phyloP scores from a whole-genome alignment of 2,888 invertebrate genomes.

The Agrochola macilenta region DNA sequence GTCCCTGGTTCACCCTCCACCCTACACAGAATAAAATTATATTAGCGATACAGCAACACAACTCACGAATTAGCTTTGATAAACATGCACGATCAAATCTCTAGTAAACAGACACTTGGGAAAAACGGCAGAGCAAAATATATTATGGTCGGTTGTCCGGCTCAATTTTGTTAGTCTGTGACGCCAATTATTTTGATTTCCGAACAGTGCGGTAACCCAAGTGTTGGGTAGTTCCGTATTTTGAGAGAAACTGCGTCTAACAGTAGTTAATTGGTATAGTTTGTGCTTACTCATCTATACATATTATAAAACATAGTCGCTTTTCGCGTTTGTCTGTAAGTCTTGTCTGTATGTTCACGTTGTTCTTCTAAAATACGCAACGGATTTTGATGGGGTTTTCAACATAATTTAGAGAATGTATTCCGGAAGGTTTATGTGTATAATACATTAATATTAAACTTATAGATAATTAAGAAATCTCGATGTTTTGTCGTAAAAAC shows the following conservation, averaged over 20 bases:
- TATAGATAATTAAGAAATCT: too few species aligned
- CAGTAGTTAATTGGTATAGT: background rate
- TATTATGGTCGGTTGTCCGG: background rate
- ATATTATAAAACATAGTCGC: too few species aligned
- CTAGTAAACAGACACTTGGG: slow-evolving; percentile 27
- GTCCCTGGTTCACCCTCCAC: slow-evolving; percentile 54
- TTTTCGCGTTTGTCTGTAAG: too few species aligned
- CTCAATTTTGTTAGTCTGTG: slow-evolving; percentile 31
- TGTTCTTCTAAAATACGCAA: too few species aligned
- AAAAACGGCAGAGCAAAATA: slow-evolving; percentile 20
- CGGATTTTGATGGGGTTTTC: too few species aligned
- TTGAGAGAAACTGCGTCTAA: background rate
- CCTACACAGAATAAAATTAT: slow-evolving; percentile 62
- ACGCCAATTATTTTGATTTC: slow-evolving; percentile 35
- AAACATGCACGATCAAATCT: slow-evolving; percentile 49
- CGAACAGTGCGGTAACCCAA: background rate
- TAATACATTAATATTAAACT: too few species aligned
- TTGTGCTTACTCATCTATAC: too few species aligned
- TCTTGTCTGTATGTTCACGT: too few species aligned
- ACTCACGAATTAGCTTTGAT: slow-evolving; percentile 59
- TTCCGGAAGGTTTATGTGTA: too few species aligned
- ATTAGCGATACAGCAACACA: slow-evolving; percentile 57
- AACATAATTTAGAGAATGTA: too few species aligned
- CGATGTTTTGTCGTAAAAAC: too few species aligned
- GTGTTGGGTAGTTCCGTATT: background rate